These are phyloP conservation scores for Meles meles DNA, from an alignment of 2,113 vertebrate species.

Conservation along the genomic window DNA sequence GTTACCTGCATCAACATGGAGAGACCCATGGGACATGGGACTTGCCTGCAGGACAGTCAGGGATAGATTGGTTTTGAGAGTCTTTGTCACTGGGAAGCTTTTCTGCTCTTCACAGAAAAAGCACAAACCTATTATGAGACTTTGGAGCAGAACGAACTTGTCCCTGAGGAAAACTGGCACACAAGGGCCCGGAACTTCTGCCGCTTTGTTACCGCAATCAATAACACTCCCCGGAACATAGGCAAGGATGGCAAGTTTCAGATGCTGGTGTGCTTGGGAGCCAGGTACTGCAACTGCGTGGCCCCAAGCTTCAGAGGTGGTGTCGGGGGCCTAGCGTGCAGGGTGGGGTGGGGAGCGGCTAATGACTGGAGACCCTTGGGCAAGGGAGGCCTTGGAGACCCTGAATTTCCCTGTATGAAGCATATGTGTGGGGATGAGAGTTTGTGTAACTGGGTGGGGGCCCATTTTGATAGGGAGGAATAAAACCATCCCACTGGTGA, in stretches of 20 bases:
- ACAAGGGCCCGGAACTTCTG: slow-evolving; percentile 94
- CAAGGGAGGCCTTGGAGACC: background rate
- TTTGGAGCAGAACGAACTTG: slow-evolving; percentile 89
- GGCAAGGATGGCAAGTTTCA: slow-evolving; percentile 99
- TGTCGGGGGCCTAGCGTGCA: background rate
- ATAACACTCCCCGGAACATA: slow-evolving; percentile 94
- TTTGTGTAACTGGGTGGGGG: background rate
- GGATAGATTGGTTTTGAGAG: background rate
- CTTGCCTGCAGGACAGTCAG: background rate
- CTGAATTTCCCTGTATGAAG: background rate
- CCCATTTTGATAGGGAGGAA: background rate
- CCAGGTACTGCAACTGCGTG: slow-evolving; percentile 85
- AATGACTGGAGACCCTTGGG: background rate
- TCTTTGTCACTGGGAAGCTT: slow-evolving; percentile 1
- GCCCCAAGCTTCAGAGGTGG: background rate
- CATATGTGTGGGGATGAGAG: background rate
- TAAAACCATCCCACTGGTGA: background rate
- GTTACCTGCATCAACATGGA: background rate
- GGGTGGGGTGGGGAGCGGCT: background rate
- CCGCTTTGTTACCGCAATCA: slow-evolving; percentile 95
- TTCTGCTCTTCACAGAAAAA: slow-evolving; percentile 89
- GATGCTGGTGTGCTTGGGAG: slow-evolving; percentile 98
- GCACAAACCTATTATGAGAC: slow-evolving; percentile 96
- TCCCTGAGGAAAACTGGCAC: slow-evolving; percentile 95
- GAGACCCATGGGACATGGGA: background rate